Percentiles rank a stretch among this genome's conserved stretches.
phyloP scores from a whole-genome alignment of 2,888 invertebrate genomes.

The Cataglyphis livida region DNA sequence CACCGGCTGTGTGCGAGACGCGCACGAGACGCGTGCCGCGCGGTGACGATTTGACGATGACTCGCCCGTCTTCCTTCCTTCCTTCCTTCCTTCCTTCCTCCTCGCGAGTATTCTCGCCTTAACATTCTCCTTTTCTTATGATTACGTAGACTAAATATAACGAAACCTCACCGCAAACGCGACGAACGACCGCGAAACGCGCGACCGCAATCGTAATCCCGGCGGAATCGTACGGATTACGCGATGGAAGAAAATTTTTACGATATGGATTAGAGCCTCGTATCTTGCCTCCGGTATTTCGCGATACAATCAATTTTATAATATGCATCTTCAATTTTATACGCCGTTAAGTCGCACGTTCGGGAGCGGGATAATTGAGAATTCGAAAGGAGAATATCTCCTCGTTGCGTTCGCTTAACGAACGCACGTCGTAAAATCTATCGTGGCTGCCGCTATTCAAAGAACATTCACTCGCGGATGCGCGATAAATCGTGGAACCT shows the following conservation, averaged over 20 bases:
- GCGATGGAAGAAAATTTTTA: slow-evolving; percentile 3
- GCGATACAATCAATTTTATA: background rate
- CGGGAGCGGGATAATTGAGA: background rate
- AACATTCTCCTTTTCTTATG: background rate
- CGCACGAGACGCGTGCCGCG: slow-evolving; percentile 65
- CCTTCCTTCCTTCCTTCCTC: background rate
- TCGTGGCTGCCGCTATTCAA: slow-evolving; percentile 26
- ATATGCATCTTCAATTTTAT: background rate
- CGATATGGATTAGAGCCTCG: background rate
- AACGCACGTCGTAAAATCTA: slow-evolving; percentile 43
- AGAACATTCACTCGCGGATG: slow-evolving; percentile 54
- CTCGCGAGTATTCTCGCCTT: background rate
- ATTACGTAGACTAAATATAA: slow-evolving; percentile 13
- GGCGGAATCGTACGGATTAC: background rate
- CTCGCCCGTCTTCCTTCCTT: background rate
- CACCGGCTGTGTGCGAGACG: slow-evolving; percentile 49
- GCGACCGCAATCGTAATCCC: slow-evolving; percentile 12
- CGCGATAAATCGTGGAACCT: slow-evolving; percentile 68
- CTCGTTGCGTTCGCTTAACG: slow-evolving; percentile 40
- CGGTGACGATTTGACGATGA: slow-evolving; percentile 50
- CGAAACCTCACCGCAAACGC: slow-evolving; percentile 19
- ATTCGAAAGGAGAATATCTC: slow-evolving; percentile 1
- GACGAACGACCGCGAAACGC: slow-evolving; percentile 28
- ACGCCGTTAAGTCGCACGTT: background rate
- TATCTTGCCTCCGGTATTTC: background rate